Evolutionary conservation across 2,797 vertebrate species (phyloP).

Genomic region (Neoniphon sammara): DNA sequence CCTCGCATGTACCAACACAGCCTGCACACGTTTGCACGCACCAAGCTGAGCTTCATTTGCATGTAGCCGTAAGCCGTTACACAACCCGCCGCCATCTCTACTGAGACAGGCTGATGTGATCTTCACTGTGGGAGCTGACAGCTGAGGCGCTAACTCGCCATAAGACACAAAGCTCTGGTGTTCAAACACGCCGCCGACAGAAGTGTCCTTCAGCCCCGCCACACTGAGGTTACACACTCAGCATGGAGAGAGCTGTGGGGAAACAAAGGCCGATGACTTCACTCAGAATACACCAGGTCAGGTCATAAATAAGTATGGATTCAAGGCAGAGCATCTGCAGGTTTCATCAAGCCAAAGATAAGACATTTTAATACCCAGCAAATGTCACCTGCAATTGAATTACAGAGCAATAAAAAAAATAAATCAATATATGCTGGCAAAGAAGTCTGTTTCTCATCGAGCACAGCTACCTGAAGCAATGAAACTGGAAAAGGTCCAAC

Average conservation of each 20-base stretch:
- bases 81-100: background rate
- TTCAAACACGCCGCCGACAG: background rate
- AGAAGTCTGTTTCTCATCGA: too few relatives aligned
- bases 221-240: slow-evolving; percentile 4
- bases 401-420: too few relatives aligned
- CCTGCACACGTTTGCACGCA: background rate
- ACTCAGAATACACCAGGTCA: background rate
- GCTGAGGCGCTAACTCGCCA: slow-evolving; percentile 5
- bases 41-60: background rate
- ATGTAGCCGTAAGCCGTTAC: background rate
- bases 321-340: too few relatives aligned
- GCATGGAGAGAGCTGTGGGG: too few relatives aligned
- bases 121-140: background rate
- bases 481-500: too few relatives aligned
- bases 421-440: too few relatives aligned
- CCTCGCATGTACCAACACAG: background rate
- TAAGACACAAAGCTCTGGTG: background rate
- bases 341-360: too few relatives aligned
- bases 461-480: too few relatives aligned
- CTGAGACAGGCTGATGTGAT: background rate
- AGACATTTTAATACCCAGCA: too few relatives aligned
- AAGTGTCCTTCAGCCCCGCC: background rate
- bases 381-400: too few relatives aligned
- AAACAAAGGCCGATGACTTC: background rate
- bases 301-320: background rate